Evolutionary conservation across 2,797 vertebrate species (phyloP).

Genomic region (Paguma larvata): DNA sequence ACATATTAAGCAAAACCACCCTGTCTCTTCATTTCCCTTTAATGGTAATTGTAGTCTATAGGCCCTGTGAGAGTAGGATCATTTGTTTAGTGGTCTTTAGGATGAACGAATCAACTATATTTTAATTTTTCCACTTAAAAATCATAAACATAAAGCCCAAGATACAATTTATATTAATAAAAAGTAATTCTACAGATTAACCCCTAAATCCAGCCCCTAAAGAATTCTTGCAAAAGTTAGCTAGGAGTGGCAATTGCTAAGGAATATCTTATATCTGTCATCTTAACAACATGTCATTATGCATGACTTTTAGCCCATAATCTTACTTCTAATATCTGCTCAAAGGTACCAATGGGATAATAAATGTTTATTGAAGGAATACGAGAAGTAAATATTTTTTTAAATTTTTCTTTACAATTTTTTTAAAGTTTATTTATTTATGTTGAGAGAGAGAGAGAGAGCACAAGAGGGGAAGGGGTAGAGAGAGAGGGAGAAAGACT

Average conservation of each 20-base stretch:
- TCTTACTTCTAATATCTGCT: slow-evolving; percentile 8
- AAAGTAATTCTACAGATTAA: slow-evolving; percentile 34
- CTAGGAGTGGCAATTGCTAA: background rate
- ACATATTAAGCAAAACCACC: background rate
- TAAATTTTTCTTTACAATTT: too few relatives aligned
- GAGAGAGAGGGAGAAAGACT: too few relatives aligned
- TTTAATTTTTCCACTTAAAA: slow-evolving; percentile 17
- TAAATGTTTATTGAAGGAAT: slow-evolving; percentile 17
- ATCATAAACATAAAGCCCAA: slow-evolving; percentile 31
- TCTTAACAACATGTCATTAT: background rate
- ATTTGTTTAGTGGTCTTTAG: background rate
- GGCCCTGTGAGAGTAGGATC: background rate
- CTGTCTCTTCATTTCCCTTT: slow-evolving; percentile 12
- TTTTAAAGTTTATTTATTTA: too few relatives aligned
- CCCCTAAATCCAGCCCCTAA: background rate
- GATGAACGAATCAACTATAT: background rate
- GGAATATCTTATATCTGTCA: background rate
- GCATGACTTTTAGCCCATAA: background rate
- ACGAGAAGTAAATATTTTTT: background rate
- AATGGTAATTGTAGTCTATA: background rate
- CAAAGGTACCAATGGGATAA: background rate
- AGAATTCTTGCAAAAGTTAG: background rate
- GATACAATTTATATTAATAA: background rate
- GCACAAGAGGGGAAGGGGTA: too few relatives aligned
- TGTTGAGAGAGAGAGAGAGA: too few relatives aligned